phyloP scores from a whole-genome alignment of 1,140 invertebrate species.

The Chlorops oryzae region DNA sequence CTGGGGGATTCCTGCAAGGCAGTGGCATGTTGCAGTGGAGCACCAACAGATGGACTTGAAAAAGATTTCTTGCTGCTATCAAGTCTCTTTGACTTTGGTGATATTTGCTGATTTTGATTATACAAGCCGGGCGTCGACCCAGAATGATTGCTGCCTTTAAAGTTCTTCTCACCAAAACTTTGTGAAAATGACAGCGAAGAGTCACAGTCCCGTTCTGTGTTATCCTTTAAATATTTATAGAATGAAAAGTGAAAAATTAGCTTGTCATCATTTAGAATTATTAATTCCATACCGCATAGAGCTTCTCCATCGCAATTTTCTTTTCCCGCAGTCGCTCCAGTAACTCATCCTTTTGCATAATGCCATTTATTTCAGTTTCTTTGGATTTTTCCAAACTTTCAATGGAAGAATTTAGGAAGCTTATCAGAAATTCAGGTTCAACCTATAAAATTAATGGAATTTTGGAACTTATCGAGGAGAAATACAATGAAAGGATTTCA shows the following conservation, averaged over 20 bases:
- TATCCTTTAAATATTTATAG: slow-evolving; percentile 23
- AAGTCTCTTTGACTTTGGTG: slow-evolving; percentile 32
- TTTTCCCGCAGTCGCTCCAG: slow-evolving; percentile 58
- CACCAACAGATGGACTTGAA: slow-evolving; percentile 42
- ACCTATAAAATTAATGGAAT: slow-evolving; percentile 48
- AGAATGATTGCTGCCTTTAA: slow-evolving; percentile 16
- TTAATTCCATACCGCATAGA: slow-evolving; percentile 32
- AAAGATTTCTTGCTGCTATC: slow-evolving; percentile 45
- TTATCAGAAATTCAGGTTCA: slow-evolving; percentile 61
- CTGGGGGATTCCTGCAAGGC: slow-evolving; percentile 42
- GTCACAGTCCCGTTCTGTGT: slow-evolving; percentile 36
- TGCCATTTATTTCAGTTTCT: slow-evolving; percentile 50
- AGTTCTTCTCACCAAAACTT: slow-evolving; percentile 37
- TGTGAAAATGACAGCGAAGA: slow-evolving; percentile 43
- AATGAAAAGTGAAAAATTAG: not conserved
- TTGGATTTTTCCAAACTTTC: slow-evolving; percentile 52
- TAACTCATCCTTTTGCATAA: slow-evolving; percentile 57
- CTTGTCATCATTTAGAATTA: not conserved
- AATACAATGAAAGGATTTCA: no score
- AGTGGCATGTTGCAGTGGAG: slow-evolving; percentile 23
- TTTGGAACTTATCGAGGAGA: not conserved
- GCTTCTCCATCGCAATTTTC: slow-evolving; percentile 51
- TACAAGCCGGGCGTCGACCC: slow-evolving; percentile 17
- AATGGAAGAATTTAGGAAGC: slow-evolving; percentile 65
- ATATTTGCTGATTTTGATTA: slow-evolving; percentile 32